Base-by-base conservation (phyloP, 1,140 invertebrate genomes). In the Drosophila murphyi region DNA sequence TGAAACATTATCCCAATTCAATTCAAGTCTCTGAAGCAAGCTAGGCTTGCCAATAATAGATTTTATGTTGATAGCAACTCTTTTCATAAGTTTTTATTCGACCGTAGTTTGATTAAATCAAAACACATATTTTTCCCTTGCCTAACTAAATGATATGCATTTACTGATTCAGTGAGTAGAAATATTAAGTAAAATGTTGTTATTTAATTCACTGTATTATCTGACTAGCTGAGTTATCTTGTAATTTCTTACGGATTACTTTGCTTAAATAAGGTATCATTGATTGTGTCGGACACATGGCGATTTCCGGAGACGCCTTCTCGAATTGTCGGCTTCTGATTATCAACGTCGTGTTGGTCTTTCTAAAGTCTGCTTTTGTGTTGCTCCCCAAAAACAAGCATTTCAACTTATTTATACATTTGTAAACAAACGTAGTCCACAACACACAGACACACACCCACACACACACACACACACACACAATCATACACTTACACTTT, bases 401-500 rank as follows among this genome's bases (percentile, higher is more conserved):
- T 69, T 82, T 76, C 7, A 79, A 37, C 63, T 61, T 74, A 87
- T 87, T 87, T 79, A 82, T 77, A 50, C 52, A 59, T 69, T 87
- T 65, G 64, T 82, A 87, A 87, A 87, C 79, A 62, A 50, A 45
- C 47, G 34, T 60, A 35, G 39, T 37, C 2, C 31, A 3, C 20
- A 54, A 32, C 6, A 54, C 31, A 54, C 5, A 37, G 5, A 55
- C 29, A 55, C 5, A 12, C 12, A 65, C 54, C 48, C 32, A 59
- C 28, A 47, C 7, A 12, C 12, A 65, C 54, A 57, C 32, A 59
- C 28, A 47, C 7, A 51, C 50, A 34, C 7, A 56, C 10, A 31
- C 34, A 37, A n/a, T 3, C 5, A 39, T 8, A 10, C 8, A 41
- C 20, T 5, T 20, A 20, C 20, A 39, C 37, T 8, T 50, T 37